Base-by-base conservation (phyloP, 1,140 invertebrate genomes). In the Trypoxylus dichotomus region DNA sequence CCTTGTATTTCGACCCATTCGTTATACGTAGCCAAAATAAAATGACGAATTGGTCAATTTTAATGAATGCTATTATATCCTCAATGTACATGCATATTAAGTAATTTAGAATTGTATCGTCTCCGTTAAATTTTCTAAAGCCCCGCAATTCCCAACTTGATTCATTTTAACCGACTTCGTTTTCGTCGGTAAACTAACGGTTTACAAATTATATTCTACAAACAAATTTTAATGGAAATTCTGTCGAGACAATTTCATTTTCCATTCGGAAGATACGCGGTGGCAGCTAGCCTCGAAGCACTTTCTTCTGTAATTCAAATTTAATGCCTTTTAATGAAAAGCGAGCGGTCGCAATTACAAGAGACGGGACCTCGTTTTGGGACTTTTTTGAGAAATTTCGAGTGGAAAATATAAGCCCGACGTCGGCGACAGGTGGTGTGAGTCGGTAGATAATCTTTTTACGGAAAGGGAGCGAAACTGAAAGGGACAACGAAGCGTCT, bases 251-350 rank as follows among this genome's bases (percentile, higher is more conserved):
- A 68, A 68, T 68, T 25, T 24, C 60, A 68, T 68, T 58, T n/a
- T 68, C 27, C 19, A 29, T 68, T 29, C 24, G 60, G 8, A 27
- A 29, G 15, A 24, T 68, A 68, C 15, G 47, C 47, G 19, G 47
- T 24, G 15, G 24, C 24, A 68, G 60, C 60, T 13, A 15, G 60
- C 60, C 47, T 37, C 10, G 32, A 19, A 15, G 47, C 47, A 54
- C 19, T 54, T 25, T 68, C 60, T 68, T 15, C 60, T 11, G 21
- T 68, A 68, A 68, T 68, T 68, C 27, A 68, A 68, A 68, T 68
- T 68, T 68, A 68, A 68, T 68, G 21, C 60, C 21, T 24, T 68
- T 68, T 68, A 68, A 68, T 68, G 60, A 68, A 68, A 68, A 27
- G 24, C 60, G 19, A 27, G 19, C 60, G 60, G 60, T 68, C 60